phyloP scores from a whole-genome alignment of 37 sponge, comb jelly and placozoan genomes.

The Dysidea cf. avara region DNA sequence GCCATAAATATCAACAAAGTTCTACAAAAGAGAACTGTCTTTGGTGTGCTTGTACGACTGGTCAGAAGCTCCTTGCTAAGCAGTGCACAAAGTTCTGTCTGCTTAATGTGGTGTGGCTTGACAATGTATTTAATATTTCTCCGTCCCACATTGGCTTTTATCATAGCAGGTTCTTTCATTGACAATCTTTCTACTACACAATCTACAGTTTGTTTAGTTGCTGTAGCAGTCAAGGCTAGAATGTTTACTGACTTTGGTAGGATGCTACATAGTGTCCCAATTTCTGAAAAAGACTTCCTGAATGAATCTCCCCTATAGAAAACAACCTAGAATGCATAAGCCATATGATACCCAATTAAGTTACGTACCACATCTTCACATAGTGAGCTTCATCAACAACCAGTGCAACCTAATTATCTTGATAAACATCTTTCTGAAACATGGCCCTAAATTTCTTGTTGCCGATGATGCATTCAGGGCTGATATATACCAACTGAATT shows the following conservation, averaged over 20 bases:
- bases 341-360: background rate
- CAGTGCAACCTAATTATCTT: constrained; percentile 1
- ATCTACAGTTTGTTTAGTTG: too few species aligned
- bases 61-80: too few species aligned
- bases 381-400: constrained; percentile 24
- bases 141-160: too few species aligned
- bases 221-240: constrained; percentile 32
- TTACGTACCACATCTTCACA: constrained; percentile 13
- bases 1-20: background rate
- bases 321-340: background rate
- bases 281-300: background rate
- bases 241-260: constrained; percentile 8
- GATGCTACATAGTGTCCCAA: constrained; percentile 27
- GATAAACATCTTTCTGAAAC: background rate
- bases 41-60: too few species aligned
- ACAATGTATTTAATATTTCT: too few species aligned
- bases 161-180: too few species aligned
- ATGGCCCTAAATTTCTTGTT: background rate
- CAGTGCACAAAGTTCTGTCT: too few species aligned
- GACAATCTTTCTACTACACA: too few species aligned
- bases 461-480: constrained; percentile 3
- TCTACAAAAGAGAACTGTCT: too few species aligned
- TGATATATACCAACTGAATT: constrained; percentile 8
- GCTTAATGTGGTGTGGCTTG: too few species aligned
- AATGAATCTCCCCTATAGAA: constrained; percentile 15